Base-by-base conservation (phyloP, 2,888 invertebrate genomes). In the Oligia strigilis region DNA sequence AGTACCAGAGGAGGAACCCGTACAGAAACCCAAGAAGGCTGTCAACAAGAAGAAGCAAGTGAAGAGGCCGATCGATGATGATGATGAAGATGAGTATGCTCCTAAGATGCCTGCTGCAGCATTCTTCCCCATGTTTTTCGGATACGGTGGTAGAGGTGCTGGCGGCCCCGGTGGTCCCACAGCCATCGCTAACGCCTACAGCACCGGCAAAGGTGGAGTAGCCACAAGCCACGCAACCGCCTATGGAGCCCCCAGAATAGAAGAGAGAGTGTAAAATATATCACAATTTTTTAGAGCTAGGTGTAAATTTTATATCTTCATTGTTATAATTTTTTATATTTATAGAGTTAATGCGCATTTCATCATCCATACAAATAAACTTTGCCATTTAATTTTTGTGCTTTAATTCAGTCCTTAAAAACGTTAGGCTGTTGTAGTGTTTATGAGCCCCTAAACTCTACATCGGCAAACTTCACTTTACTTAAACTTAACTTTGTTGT, bases 201-300 rank as follows among this genome's bases (percentile, higher is more conserved):
- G 98, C 91, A 98, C 98, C 0, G 98, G 98, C 2, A 97, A 97
- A 85, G 98, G 98, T 5, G 98, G 98, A 2, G 97, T 98, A 4
- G 98, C 98, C 19, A 98, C 97, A 80, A 98, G 98, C 86, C 98
- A 98, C 86, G 98, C 98, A 0, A 98, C 98, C 0, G 98, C 98
- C 1, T 98, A 98, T 90, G 98, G 98, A 6, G 97, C 97, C 71
- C 97, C 98, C 1, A 94, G 97, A 91, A 94, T 96, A 81, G 95
- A 96, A 84, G 94, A 88, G 85, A 94, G 95, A 89, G 83, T 88
- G 80, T 88, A 89, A 90, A 90, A 83, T 93, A 91, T 29, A 55
- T 67, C 13, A 87, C 77, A 86, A 85, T 75, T 89, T 91, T 91
- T 90, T 86, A 92, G 86, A 77, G 55, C 77, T 89, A 90, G 81